A percentile compares a stretch with the other conserved stretches of the same genome.
Conservation (phyloP, 1,140 invertebrate genomes). For the Leptopilina boulardi region DNA sequence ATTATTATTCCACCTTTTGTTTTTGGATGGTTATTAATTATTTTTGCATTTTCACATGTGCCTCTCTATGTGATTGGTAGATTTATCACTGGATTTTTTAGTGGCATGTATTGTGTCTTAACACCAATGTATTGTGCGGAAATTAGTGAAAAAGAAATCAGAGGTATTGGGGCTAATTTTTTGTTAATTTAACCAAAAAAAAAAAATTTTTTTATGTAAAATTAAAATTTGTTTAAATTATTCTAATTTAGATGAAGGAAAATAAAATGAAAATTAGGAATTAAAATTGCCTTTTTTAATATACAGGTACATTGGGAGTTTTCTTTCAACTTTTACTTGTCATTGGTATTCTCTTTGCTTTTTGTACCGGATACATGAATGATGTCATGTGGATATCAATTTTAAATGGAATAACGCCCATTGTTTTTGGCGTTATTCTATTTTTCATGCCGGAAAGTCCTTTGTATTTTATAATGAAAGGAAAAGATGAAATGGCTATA, state of each 20-base stretch:
- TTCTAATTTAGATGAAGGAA: too few relatives aligned
- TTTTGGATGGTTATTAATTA: constrained; percentile 75
- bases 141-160: constrained; percentile 75
- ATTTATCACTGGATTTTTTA: constrained; percentile 74
- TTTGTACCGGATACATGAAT: constrained; percentile 68
- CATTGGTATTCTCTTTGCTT: constrained; percentile 75
- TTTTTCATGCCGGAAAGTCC: constrained; percentile 75
- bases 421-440: constrained; percentile 70
- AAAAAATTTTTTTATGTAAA: too few relatives aligned
- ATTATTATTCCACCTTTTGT: constrained; percentile 71
- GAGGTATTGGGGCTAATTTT: constrained; percentile 64
- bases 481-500: constrained; percentile 69
- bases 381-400: constrained; percentile 50
- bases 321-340: constrained; percentile 76
- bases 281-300: neutral
- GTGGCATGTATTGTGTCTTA: constrained; percentile 76
- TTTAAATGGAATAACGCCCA: constrained; percentile 54
- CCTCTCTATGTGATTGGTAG: constrained; percentile 68
- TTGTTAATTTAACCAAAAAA: too few relatives aligned
- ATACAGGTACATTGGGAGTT: constrained; percentile 70
- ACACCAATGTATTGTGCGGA: constrained; percentile 78
- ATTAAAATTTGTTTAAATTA: too few relatives aligned
- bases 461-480: constrained; percentile 58
- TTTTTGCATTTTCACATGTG: constrained; percentile 59
- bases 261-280: too few relatives aligned